Evolutionary conservation across 2,113 vertebrate genomes (phyloP).

Genomic region (Ceyx margarethae): DNA sequence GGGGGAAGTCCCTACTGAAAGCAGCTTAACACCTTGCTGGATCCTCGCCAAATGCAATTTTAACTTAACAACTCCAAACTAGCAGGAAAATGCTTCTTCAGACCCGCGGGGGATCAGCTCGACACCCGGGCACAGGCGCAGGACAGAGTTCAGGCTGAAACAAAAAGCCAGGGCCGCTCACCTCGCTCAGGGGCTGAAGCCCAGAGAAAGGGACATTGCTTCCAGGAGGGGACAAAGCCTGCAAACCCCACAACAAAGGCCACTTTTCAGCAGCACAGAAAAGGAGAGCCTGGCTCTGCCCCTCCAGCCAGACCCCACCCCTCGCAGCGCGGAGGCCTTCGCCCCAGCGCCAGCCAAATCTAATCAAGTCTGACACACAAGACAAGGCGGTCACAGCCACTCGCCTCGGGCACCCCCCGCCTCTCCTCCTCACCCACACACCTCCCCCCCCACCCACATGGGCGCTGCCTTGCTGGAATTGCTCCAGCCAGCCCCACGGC

Average conservation of each 20-base stretch:
- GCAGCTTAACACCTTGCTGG: constrained; percentile 41
- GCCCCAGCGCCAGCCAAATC: constrained; percentile 10
- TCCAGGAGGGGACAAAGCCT: constrained; percentile 27
- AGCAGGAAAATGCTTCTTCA: not conserved
- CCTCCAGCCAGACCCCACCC: constrained; percentile 44
- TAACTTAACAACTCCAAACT: constrained; percentile 7
- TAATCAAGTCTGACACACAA: constrained; percentile 37
- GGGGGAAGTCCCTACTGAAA: not conserved
- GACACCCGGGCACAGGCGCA: not conserved
- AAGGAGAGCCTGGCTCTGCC: constrained; percentile 30
- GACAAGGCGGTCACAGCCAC: not conserved
- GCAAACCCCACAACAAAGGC: constrained; percentile 41
- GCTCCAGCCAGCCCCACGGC: not conserved
- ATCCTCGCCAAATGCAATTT: not conserved
- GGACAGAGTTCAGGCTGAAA: not conserved
- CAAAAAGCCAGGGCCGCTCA: not conserved
- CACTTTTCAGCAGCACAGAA: constrained; percentile 50
- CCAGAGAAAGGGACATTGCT: not conserved
- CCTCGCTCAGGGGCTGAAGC: not conserved
- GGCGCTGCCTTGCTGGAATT: not conserved
- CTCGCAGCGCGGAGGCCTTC: constrained; percentile 21
- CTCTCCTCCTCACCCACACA: not conserved
- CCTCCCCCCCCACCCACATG: not conserved
- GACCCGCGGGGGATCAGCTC: not conserved
- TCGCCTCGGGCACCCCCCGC: not conserved